These are phyloP conservation scores for Oostethus manadensis DNA, from an alignment of 2,113 vertebrate genomes.

Conservation along the genomic window DNA sequence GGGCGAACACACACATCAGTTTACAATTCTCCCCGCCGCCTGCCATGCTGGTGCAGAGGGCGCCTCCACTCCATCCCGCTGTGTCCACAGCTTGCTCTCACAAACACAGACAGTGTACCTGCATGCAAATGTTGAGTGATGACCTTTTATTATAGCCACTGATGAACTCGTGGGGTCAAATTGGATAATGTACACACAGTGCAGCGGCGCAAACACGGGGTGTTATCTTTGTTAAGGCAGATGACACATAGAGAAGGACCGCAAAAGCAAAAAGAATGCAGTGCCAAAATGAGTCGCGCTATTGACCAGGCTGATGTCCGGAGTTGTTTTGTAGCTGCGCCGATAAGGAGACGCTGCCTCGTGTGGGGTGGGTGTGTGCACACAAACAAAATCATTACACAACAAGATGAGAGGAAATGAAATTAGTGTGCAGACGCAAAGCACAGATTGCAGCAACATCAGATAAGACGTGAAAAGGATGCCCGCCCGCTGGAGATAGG, in stretches of 20 bases:
- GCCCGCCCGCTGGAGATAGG: conserved; percentile 24
- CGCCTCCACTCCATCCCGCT: background rate
- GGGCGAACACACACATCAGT: background rate
- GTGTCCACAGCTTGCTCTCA: background rate
- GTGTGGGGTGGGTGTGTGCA: conserved; percentile 1
- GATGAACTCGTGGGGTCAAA: conserved; percentile 1
- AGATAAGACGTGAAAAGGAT: conserved; percentile 37
- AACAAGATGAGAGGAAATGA: conserved; percentile 45
- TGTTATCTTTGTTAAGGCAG: too few relatives aligned
- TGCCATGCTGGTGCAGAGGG: background rate
- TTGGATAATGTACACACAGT: background rate
- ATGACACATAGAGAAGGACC: too few relatives aligned
- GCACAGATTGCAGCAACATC: conserved; percentile 16
- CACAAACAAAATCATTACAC: conserved; percentile 28
- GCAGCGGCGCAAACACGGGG: too few relatives aligned
- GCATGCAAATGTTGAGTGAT: background rate
- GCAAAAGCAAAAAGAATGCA: too few relatives aligned
- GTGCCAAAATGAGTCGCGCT: too few relatives aligned
- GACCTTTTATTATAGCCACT: background rate
- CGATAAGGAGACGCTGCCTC: conserved; percentile 30
- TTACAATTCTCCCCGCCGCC: background rate
- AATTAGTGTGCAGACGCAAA: conserved; percentile 43
- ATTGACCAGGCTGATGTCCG: too few relatives aligned
- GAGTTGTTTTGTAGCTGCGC: background rate
- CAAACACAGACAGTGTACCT: background rate